phyloP scores from a whole-genome alignment of 2,797 vertebrate genomes.

The Synanceia verrucosa region DNA sequence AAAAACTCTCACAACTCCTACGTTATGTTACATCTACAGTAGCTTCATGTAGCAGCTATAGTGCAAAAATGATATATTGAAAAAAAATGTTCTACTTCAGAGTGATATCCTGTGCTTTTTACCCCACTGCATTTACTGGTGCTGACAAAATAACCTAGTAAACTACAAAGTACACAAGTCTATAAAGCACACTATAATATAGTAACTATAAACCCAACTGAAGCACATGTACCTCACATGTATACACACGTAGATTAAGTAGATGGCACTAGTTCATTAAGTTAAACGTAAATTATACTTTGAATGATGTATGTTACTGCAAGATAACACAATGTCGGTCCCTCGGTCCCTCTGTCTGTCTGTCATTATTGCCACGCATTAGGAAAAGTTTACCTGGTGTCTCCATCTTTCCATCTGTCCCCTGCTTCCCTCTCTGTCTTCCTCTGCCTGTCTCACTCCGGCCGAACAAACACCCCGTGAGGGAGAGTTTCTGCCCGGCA shows the following conservation, averaged over 20 bases:
- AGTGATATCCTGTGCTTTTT: too few relatives aligned
- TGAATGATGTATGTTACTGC: neutral
- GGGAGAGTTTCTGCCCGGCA: neutral
- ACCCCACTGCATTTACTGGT: neutral
- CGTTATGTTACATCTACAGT: too few relatives aligned
- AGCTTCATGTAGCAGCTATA: neutral
- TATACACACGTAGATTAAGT: too few relatives aligned
- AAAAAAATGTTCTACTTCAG: neutral
- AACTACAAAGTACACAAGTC: neutral
- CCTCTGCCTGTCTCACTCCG: neutral
- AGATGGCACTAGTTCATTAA: too few relatives aligned
- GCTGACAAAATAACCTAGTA: neutral
- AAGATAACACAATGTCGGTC: neutral
- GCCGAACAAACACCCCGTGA: neutral
- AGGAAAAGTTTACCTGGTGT: slow-evolving; percentile 68
- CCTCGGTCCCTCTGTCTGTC: neutral
- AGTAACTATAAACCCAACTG: too few relatives aligned
- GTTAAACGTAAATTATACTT: neutral
- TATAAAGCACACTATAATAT: too few relatives aligned
- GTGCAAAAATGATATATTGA: neutral
- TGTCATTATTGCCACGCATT: slow-evolving; percentile 61
- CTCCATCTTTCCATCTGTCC: slow-evolving; percentile 38
- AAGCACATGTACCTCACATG: neutral
- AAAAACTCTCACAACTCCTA: too few relatives aligned
- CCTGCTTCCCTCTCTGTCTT: neutral